phyloP scores from a whole-genome alignment of 1,140 invertebrate species.

The Caenorhabditis inopinata region DNA sequence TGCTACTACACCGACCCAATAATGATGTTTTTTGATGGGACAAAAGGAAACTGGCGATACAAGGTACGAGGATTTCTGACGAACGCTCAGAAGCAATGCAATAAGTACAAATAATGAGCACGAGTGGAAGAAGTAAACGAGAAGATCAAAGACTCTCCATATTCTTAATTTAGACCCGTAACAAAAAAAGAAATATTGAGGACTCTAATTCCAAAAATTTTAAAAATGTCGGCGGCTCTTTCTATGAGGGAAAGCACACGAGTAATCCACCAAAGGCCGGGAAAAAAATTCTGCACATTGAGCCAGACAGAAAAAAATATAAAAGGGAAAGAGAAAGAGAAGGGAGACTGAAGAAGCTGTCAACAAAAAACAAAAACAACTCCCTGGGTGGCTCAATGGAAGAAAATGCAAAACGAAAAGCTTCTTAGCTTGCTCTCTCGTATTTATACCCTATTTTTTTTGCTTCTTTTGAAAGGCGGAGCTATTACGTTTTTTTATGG shows the following conservation, averaged over 20 bases:
- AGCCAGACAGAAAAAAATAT: neutral
- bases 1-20: neutral
- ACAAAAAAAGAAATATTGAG: neutral
- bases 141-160: neutral
- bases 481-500: slow-evolving; percentile 6
- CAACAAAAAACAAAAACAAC: slow-evolving; percentile 17
- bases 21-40: no score
- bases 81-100: neutral
- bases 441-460: neutral
- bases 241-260: no score
- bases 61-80: neutral
- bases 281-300: neutral
- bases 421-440: neutral
- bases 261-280: no score
- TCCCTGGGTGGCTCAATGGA: neutral
- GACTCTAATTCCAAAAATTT: no score
- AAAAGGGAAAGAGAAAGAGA: neutral
- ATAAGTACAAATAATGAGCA: no score
- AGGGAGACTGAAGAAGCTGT: neutral
- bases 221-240: no score
- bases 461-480: neutral
- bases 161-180: no score
- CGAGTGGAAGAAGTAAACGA: neutral
- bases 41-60: neutral
- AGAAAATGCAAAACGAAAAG: neutral